Evolutionary conservation across 2,113 vertebrate species (phyloP).

Genomic region (Cairina moschata): DNA sequence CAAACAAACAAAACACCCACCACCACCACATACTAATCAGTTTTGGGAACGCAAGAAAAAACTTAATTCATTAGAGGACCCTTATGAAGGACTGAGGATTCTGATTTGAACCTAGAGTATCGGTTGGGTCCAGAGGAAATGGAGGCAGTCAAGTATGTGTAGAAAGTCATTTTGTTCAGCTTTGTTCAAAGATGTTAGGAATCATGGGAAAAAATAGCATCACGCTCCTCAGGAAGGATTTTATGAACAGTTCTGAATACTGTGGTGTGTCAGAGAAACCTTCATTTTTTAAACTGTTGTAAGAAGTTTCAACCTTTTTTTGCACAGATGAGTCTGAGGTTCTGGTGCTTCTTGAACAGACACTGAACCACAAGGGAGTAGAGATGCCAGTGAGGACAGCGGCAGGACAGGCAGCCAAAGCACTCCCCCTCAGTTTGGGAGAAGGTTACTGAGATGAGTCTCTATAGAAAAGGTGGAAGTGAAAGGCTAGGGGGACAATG

Average conservation of each 20-base stretch:
- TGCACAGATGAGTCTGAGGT: no score
- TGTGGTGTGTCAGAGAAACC: neutral
- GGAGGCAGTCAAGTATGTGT: neutral
- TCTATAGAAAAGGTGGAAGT: neutral
- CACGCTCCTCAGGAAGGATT: neutral
- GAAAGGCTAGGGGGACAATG: neutral
- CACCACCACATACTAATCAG: accelerated
- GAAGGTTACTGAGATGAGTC: neutral
- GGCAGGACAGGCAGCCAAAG: accelerated
- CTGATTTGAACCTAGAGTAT: neutral
- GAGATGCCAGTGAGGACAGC: neutral
- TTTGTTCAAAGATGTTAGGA: neutral
- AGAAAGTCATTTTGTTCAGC: neutral
- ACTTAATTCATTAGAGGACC: neutral
- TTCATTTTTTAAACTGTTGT: neutral
- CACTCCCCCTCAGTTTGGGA: accelerated
- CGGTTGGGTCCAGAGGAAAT: neutral
- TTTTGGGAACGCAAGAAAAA: neutral
- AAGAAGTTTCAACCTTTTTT: neutral
- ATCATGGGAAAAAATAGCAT: neutral
- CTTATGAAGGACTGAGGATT: accelerated
- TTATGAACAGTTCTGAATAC: neutral
- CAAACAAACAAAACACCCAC: neutral
- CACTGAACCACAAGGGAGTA: neutral
- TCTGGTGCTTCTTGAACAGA: neutral